Evolutionary conservation across 2,888 invertebrate genomes (phyloP).

Genomic region (Stramonita haemastoma): DNA sequence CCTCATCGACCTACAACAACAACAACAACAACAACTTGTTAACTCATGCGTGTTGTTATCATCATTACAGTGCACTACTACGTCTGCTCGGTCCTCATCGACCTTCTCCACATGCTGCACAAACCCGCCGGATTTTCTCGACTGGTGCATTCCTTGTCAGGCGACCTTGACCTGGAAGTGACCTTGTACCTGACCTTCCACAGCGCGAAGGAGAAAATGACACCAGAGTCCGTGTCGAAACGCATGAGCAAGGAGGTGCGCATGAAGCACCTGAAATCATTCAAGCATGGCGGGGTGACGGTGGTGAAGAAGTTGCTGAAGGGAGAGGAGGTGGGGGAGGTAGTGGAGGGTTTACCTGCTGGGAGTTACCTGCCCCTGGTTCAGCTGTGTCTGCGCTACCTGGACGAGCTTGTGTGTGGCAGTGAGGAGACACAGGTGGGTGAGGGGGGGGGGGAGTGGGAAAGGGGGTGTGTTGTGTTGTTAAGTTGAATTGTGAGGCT

Average conservation of each 20-base stretch:
- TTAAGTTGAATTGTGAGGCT: too few species aligned
- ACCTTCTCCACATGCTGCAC: constrained; percentile 58
- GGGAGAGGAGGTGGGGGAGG: constrained; percentile 22
- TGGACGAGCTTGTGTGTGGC: constrained; percentile 22
- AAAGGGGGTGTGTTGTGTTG: too few species aligned
- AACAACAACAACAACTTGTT: too few species aligned
- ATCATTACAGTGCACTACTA: constrained; percentile 47
- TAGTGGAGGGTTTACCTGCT: constrained; percentile 3
- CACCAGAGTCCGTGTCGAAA: not conserved
- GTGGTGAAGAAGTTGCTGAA: constrained; percentile 36
- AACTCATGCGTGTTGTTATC: not conserved
- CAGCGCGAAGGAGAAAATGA: constrained; percentile 8
- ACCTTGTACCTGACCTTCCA: constrained; percentile 42
- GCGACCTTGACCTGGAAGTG: constrained; percentile 35
- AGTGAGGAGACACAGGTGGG: not conserved
- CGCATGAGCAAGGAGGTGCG: not conserved
- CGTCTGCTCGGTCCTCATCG: constrained; percentile 53
- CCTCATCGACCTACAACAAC: constrained; percentile 53
- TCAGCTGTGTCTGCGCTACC: constrained; percentile 34
- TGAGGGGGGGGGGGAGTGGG: not conserved
- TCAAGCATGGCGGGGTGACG: not conserved
- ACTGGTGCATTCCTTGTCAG: constrained; percentile 46
- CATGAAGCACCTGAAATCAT: constrained; percentile 18
- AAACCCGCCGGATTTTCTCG: constrained; percentile 55
- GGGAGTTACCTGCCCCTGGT: not conserved